Base-by-base conservation (phyloP, 2,888 invertebrate species). In the Zootermopsis nevadensis region DNA sequence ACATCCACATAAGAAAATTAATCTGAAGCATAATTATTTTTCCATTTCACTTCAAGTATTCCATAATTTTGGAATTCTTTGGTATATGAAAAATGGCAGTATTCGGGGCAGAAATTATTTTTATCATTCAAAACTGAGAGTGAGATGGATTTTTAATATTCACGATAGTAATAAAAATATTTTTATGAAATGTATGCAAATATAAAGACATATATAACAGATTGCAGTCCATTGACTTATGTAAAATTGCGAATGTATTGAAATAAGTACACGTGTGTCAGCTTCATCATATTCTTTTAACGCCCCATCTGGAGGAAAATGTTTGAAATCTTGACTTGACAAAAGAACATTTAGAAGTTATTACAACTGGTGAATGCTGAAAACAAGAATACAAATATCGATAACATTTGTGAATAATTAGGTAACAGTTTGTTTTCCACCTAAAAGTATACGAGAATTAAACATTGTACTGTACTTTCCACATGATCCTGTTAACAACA, bases 291-390 rank as follows among this genome's bases (percentile, higher is more conserved):
- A 42, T 74, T 19, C 74, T 74, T 74, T 74, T 42, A 24, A 42
- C 2, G 22, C 38, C 69, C 4, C 4, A 12, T 38, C 15, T 38
- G 74, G 38, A 74, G 33, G 24, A 35, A 74, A 74, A n/a, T 24
- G 38, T 74, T 38, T 42, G 24, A 74, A 74, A 74, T 30, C 10
- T 35, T 74, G 3, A 42, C 33, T 3, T 69, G 69, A 69, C 15
- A 10, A 22, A 74, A 74, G n/a, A 74, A 74, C 74, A 74, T 38
- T 74, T 38, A 74, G 74, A 42, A 74, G 74, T 74, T 74, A 1
- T 38, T 42, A 74, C 38, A 33, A 74, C 74, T 38, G 38, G 6
- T 42, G 12, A 74, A 38, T n/a, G 24, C 22, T 19, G n/a, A 60
- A 60, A 74, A 24, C 33, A 74, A 74, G 38, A 42, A 74, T n/a